Conservation (phyloP, 2,113 vertebrate genomes). For the Balaeniceps rex region DNA sequence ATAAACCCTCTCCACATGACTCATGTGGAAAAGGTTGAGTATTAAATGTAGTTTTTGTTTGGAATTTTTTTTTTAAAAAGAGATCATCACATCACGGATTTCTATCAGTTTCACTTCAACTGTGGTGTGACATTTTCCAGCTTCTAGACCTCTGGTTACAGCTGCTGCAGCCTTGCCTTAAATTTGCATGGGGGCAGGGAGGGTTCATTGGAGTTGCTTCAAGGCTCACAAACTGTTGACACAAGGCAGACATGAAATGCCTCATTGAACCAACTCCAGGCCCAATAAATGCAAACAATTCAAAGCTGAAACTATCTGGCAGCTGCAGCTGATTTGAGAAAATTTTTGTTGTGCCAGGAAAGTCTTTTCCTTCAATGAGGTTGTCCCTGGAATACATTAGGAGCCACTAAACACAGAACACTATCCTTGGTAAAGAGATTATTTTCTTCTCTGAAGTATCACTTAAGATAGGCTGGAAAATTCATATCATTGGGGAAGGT, state of each 20-base stretch:
- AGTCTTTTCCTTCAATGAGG: slow-evolving; percentile 24
- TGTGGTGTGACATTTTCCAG: slow-evolving; percentile 31
- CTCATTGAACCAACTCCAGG: slow-evolving; percentile 44
- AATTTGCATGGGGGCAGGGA: neutral
- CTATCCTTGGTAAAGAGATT: slow-evolving; percentile 12
- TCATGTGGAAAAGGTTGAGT: neutral
- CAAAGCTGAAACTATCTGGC: slow-evolving; percentile 51
- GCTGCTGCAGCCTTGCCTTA: neutral
- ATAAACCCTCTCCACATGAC: neutral
- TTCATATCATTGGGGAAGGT: neutral
- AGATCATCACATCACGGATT: neutral
- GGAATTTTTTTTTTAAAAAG: neutral
- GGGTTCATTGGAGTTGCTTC: neutral
- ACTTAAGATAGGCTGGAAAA: slow-evolving; percentile 14
- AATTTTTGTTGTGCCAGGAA: slow-evolving; percentile 36
- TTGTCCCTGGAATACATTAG: slow-evolving; percentile 41
- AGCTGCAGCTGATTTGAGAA: slow-evolving; percentile 37
- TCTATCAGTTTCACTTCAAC: slow-evolving; percentile 2
- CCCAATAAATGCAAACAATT: slow-evolving; percentile 53
- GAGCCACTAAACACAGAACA: slow-evolving; percentile 24
- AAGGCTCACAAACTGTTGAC: slow-evolving; percentile 50
- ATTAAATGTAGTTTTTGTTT: slow-evolving; percentile 4
- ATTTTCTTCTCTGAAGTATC: slow-evolving; percentile 25
- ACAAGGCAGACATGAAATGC: slow-evolving; percentile 40
- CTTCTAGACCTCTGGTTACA: neutral